These are phyloP conservation scores for Alexandromys fortis DNA, from an alignment of 2,113 vertebrate genomes.

Conservation along the genomic window DNA sequence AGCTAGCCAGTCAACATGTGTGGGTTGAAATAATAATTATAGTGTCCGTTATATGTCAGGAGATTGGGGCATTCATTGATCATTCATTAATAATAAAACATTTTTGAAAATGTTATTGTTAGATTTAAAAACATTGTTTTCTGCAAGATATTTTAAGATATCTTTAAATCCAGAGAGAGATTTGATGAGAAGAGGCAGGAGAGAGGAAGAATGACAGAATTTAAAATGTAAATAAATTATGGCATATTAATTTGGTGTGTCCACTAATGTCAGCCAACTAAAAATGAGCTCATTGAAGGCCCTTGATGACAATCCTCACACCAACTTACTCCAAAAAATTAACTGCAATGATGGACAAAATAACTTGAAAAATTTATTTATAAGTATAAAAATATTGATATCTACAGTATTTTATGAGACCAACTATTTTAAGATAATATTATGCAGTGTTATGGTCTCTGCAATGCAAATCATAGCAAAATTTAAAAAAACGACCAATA, in stretches of 20 bases:
- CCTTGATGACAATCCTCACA: neutral
- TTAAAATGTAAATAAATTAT: neutral
- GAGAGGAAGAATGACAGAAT: neutral
- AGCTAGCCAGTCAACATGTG: neutral
- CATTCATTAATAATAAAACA: neutral
- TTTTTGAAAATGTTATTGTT: slow-evolving; percentile 7
- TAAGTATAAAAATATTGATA: neutral
- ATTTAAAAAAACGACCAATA: neutral
- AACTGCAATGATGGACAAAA: neutral
- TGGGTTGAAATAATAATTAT: neutral
- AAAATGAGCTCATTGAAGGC: neutral
- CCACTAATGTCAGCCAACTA: neutral
- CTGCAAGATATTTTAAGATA: neutral
- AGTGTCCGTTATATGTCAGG: neutral
- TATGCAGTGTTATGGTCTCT: neutral
- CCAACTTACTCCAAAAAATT: neutral
- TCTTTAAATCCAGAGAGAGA: neutral
- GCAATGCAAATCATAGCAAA: neutral
- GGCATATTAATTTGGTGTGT: neutral
- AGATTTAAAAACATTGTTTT: slow-evolving; percentile 14
- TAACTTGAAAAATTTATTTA: neutral
- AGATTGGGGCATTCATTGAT: neutral
- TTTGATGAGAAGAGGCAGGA: neutral
- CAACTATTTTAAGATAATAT: slow-evolving; percentile 21
- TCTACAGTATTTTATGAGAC: neutral